These are phyloP conservation scores for Pollenia griseotomentosa DNA, from an alignment of 2,888 invertebrate genomes.

Conservation along the genomic window DNA sequence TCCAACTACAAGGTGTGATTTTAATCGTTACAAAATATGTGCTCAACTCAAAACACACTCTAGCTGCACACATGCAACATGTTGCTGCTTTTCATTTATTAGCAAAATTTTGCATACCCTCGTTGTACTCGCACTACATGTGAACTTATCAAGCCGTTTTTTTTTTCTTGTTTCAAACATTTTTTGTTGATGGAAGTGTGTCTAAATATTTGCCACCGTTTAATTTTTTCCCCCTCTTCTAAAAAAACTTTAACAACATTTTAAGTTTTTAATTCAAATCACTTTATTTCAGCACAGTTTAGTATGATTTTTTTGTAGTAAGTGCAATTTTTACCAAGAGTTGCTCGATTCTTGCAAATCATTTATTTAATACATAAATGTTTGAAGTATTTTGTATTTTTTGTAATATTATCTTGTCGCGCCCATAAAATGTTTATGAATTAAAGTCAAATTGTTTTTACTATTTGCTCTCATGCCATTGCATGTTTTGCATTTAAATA, in stretches of 20 bases:
- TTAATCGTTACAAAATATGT: conserved; percentile 66
- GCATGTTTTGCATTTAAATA: conserved; percentile 53
- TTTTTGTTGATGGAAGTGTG: conserved; percentile 61
- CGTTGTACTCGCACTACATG: background rate
- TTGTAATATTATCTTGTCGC: conserved; percentile 64
- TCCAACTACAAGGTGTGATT: conserved; percentile 68
- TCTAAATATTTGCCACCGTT: conserved; percentile 70
- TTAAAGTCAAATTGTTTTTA: conserved; percentile 66
- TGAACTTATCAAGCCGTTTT: conserved; percentile 11
- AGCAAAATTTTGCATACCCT: conserved; percentile 18
- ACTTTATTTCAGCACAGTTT: conserved; percentile 52
- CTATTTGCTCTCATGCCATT: conserved; percentile 55
- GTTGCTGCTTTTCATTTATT: background rate
- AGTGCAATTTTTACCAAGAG: background rate
- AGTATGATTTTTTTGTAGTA: background rate
- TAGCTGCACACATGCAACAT: conserved; percentile 35
- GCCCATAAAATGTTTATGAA: conserved; percentile 69
- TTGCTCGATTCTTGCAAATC: conserved; percentile 41
- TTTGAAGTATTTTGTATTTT: conserved; percentile 43
- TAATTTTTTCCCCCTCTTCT: conserved; percentile 16
- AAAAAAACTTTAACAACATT: conserved; percentile 26
- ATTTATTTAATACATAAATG: conserved; percentile 40
- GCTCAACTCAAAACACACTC: conserved; percentile 27
- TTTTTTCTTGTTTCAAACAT: conserved; percentile 17
- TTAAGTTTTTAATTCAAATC: conserved; percentile 62